Evolutionary conservation across 92 coral and sea anemone genomes (phyloP), one percentile per base, ranked within the genome.

Genomic region (Bergia sp.): DNA sequence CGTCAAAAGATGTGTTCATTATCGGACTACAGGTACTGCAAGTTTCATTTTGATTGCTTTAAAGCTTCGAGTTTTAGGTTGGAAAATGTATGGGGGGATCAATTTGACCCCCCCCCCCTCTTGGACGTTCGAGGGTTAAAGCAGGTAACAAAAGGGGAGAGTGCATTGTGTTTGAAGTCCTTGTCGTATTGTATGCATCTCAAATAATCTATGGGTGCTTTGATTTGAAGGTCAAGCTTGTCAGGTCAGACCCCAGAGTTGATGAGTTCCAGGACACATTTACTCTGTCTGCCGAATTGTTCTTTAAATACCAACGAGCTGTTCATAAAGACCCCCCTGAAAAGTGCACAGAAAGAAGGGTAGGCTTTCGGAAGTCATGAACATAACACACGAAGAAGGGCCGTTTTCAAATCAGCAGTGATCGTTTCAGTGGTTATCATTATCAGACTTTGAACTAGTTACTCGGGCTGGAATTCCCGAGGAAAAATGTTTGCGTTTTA

Each of bases 311-410:
- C 86, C 95, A 94, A 82, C 80, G 76, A 85, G 93, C 84, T 39
- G 87, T 94, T 75, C 97, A 94, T 83, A 91, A 91, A 84, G 97
- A 94, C 77, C 95, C 95, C 90, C 95, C 95, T 61, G 97, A 89
- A 89, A 94, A 93, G 69, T 92, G 95, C 80, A 94, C 93, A 37
- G 90, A 91, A 71, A 89, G 37, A 85, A 94, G 95, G 97, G 97
- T 94, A 93, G 90, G 75, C 10, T 20, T 4, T 2, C 0, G 21
- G 39, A 5, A 15, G 0, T 6, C 37, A 9, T 15, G 81, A 16
- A 0, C 0, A 7, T 37, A 2, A 45, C 12, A 12, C 39, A 43
- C 36, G 90, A 42, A 86, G 69, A 65, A 76, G 88, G 90, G 84
- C 91, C 74, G 76, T 89, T 86, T 71, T 84, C 78, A 69, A 12